These are phyloP conservation scores for Spicauda simplicius DNA, from an alignment of 2,888 invertebrate species.

Conservation along the genomic window DNA sequence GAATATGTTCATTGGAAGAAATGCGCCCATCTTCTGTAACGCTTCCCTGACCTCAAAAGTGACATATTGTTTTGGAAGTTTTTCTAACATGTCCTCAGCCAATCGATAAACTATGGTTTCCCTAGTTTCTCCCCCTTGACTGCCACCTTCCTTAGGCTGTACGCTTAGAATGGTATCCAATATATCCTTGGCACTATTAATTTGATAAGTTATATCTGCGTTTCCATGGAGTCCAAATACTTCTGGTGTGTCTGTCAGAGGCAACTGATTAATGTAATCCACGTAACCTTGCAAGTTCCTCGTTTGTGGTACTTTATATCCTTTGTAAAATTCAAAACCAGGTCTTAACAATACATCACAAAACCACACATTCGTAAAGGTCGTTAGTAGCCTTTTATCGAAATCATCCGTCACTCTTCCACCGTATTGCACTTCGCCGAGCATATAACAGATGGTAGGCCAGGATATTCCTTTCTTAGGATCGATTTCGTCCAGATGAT, in stretches of 20 bases:
- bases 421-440: conserved; percentile 95
- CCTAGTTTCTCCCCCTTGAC: conserved; percentile 95
- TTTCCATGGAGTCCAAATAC: conserved; percentile 98
- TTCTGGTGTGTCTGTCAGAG: conserved; percentile 95
- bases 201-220: conserved; percentile 99
- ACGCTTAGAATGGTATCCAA: conserved; percentile 97
- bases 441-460: conserved; percentile 99
- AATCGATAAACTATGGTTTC: conserved; percentile 96
- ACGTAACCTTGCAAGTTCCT: conserved; percentile 91
- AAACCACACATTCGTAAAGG: conserved; percentile 98
- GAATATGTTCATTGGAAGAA: conserved; percentile 98
- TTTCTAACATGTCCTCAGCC: conserved; percentile 95
- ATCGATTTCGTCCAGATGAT: conserved; percentile 98
- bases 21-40: conserved; percentile 94
- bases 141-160: conserved; percentile 98
- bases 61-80: conserved; percentile 92
- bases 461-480: conserved; percentile 98
- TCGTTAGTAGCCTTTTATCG: conserved; percentile 96
- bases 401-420: conserved; percentile 98
- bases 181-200: conserved; percentile 97
- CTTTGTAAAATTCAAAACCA: conserved; percentile 96
- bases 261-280: conserved; percentile 94
- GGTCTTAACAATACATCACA: conserved; percentile 94
- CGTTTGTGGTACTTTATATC: conserved; percentile 95
- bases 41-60: conserved; percentile 96